Evolutionary conservation across 2,888 invertebrate genomes (phyloP), one percentile per base, ranked within the genome.

Genomic region (Asteroscopus sphinx): DNA sequence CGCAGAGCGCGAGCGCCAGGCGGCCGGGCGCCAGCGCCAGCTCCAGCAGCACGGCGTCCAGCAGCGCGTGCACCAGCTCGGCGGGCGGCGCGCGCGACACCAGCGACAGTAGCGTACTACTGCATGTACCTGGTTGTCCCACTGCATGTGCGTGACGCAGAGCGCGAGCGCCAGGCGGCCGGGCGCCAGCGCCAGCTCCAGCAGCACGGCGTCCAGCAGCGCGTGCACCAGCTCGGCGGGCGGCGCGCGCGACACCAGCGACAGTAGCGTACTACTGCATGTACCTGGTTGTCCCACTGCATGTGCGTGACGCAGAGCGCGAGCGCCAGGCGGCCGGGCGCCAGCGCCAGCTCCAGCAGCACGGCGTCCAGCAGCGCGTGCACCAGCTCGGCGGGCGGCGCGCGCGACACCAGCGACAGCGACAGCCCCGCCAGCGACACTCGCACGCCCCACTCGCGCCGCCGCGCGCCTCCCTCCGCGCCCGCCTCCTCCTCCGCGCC

Each of bases 271-370:
- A n/a, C n/a, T n/a, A n/a, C n/a, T n/a, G n/a, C n/a, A n/a, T n/a
- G n/a, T 2, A 95, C 95, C 94, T 97, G 97, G 91, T 98, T 98
- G 91, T 98, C 98, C 82, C 97, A 95, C 95, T 99, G 99, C 81
- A 99, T 95, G 82, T 97, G 96, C 56, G 95, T 95, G 13, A 99
- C 96, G 77, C 96, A 96, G 48, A 97, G 95, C 81, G 97, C 97
- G 25, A 96, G 87, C 21, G 84, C 96, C 95, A 64, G 92, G 92
- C 60, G 60, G 44, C 54, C 48, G 36, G 66, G 59, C 41, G 59
- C 70, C 82, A 44, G 95, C n/a, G 95, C 89, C 32, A 95, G 88
- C 75, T 96, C 96, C 17, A 96, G 92, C 26, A 94, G 90, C 62
- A 97, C 96, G 63, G 95, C 95, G 41, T 95, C 95, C 64, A 97